Base-by-base conservation (phyloP, 2,797 vertebrate species). In the Cygnus olor region DNA sequence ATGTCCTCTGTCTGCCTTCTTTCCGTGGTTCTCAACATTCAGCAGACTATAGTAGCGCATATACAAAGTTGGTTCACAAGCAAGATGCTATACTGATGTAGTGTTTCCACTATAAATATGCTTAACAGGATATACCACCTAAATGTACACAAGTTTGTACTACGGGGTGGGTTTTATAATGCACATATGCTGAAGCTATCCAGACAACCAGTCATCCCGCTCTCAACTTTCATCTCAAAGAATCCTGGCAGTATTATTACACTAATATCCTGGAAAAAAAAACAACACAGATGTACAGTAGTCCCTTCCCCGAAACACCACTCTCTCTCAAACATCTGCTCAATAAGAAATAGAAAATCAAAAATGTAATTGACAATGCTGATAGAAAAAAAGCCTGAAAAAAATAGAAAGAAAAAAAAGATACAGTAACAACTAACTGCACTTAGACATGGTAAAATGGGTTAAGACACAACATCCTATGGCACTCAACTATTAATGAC, bases 31-130 rank as follows among this genome's bases (percentile, higher is more conserved):
- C 19, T 61, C 30, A 80, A 25, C 20, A 22, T 47, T 22, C 36
- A 68, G 15, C 28, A 80, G 73, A 45, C 14, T 51, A 73, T 8
- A 0, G 0, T 0, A 69, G 51, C 49, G 45, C 11, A 66, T 2
- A 21, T 5, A 60, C 8, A 20, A 36, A 51, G 60, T 5, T 12
- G 21, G 21, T 13, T 64, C 25, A 72, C 19, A 60, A 32, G 40
- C 45, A 80, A 78, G 11, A 51, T 32, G 14, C 40, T 60, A 0
- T 36, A 27, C 28, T 88, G 20, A 8, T 63, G 4, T 10, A 28
- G 9, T 17, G 5, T 21, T 74, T 71, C 74, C 15, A 24, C 61
- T 57, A 38, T 12, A 54, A 73, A 88, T 24, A 66, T 1, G 61
- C 20, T 57, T 2, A 65, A 34, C 18, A 76, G 47, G 24, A 68